Evolutionary conservation across 2,888 invertebrate species (phyloP), one percentile per base, ranked within the genome.

Genomic region (Marasmarcha lunaedactyla): DNA sequence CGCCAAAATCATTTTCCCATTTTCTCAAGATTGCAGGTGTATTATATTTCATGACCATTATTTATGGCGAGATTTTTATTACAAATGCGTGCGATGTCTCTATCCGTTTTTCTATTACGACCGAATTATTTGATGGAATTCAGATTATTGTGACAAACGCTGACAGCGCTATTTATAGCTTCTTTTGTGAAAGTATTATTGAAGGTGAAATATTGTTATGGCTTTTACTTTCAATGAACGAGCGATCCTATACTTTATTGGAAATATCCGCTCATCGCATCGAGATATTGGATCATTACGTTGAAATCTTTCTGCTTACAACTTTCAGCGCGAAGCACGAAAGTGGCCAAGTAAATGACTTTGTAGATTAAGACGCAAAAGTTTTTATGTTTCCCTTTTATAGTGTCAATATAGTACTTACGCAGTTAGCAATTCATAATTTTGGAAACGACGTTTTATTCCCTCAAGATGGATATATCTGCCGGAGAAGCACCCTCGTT

Each of bases 21-120:
- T 83, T 83, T 68, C 79, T 60, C 64, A 78, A 83, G 79, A 83
- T 83, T 83, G 81, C 81, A 83, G 83, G 81, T 83, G 71, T 83
- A 83, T 83, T 83, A 83, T 81, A 81, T 83, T 83, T 83, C 83
- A 81, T 83, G 83, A 78, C 69, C 71, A 76, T 83, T 83, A 83
- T 83, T 83, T 83, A 83, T 78, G 76, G 71, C 61, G 69, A 65
- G 79, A 83, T 77, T 83, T 83, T 81, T 83, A 83, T 81, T 81
- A 78, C 81, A 67, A 74, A 81, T 79, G 78, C 83, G 83, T 83
- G 81, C 81, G 62, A 79, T 77, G 81, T 76, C 83, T 81, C 79
- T 77, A 78, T 83, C 73, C 69, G 67, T 67, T 72, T 79, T 81
- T 81, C 30, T 79, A 79, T 77, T 73, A 70, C 67, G 57, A 46